Base-by-base conservation (phyloP, 2,888 invertebrate species). In the Sturmia bella region DNA sequence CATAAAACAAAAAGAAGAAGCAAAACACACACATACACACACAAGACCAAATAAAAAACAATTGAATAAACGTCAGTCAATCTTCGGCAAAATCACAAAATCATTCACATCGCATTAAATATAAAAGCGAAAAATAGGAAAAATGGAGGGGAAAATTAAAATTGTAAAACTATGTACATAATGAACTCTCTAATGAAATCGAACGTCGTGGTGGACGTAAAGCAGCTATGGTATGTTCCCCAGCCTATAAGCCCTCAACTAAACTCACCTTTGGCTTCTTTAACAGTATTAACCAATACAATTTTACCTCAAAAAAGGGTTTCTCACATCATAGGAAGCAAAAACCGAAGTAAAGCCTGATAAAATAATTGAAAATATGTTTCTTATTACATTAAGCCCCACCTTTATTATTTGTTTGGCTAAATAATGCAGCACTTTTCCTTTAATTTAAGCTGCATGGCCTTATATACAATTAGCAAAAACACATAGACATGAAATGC, bases 181-280 rank as follows among this genome's bases (percentile, higher is more conserved):
- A 74, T 74, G 41, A 50, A 78, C 39, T 70, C 52, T n/a, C n/a
- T n/a, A 15, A 66, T 66, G 68, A 75, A 72, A 86, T 87, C 86
- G 80, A 95, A 95, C 97, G 90, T 95, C 95, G 98, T 96, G 90
- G 99, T 52, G 99, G 99, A 92, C 99, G 99, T 79, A 99, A 93
- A 91, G 96, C 94, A 0, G 97, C 97, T 13, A 93, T 95, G 81
- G 98, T 97, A 84, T 94, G 94, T n/a, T n/a, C n/a, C n/a, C n/a
- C n/a, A n/a, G n/a, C n/a, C n/a, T n/a, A n/a, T n/a, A n/a, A n/a
- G n/a, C n/a, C n/a, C n/a, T n/a, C n/a, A n/a, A n/a, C n/a, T n/a
- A n/a, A n/a, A n/a, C n/a, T n/a, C n/a, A n/a, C n/a, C n/a, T n/a
- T n/a, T n/a, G n/a, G n/a, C n/a, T n/a, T n/a, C n/a, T n/a, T n/a